phyloP scores from a whole-genome alignment of 2,113 vertebrate genomes.

The Ramphastos sulfuratus region DNA sequence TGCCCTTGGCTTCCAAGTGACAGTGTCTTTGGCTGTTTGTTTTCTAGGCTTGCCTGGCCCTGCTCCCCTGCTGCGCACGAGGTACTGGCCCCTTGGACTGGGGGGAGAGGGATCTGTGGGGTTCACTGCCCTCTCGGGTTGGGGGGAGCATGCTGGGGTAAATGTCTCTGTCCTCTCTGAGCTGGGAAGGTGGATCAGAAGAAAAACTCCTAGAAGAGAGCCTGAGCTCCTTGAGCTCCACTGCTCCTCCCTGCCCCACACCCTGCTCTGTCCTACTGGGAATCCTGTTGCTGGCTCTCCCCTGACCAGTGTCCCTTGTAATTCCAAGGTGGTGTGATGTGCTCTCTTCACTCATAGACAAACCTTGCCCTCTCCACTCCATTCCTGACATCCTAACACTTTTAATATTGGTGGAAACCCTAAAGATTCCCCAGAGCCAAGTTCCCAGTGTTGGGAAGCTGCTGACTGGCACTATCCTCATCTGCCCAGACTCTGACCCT shows the following conservation, averaged over 20 bases:
- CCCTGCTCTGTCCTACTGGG: not conserved
- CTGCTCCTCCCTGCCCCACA: not conserved
- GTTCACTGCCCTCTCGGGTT: not conserved
- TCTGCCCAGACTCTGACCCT: not conserved
- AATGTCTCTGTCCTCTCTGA: not conserved
- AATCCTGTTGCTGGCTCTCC: not conserved
- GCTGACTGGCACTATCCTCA: accelerated
- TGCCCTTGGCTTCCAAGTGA: not conserved
- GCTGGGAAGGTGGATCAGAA: not conserved
- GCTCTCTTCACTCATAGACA: not conserved
- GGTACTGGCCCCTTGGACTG: conserved; percentile 71
- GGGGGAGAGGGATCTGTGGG: not conserved
- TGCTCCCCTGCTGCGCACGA: conserved; percentile 89
- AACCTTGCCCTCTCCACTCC: not conserved
- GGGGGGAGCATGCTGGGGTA: not conserved
- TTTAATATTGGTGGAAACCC: accelerated
- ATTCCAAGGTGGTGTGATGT: not conserved
- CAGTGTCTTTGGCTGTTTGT: not conserved
- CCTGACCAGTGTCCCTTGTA: not conserved
- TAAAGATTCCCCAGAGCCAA: not conserved
- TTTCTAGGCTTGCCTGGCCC: conserved; percentile 87
- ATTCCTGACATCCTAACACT: not conserved
- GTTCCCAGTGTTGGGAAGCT: accelerated
- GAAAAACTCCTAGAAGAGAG: not conserved
- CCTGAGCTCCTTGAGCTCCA: not conserved